Evolutionary conservation across 2,888 invertebrate genomes (phyloP).

Genomic region (Ophion costatus): DNA sequence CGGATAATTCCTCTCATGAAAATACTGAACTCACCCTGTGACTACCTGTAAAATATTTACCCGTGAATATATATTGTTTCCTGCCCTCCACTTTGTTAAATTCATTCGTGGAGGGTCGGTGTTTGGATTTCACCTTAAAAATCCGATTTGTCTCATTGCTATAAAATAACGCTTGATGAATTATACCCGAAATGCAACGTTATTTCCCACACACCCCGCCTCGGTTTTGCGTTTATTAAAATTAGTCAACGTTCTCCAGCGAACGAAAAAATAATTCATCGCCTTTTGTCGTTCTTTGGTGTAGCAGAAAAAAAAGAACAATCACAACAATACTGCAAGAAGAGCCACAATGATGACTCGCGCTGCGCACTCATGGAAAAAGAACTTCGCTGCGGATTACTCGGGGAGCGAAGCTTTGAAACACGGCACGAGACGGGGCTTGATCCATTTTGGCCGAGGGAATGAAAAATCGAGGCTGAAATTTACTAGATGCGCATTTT

Average conservation of each 20-base stretch:
- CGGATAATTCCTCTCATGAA: constrained; percentile 17
- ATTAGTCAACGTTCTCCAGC: constrained; percentile 12
- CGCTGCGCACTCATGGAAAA: too few species aligned
- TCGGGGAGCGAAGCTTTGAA: neutral
- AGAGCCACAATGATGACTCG: neutral
- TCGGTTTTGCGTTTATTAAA: neutral
- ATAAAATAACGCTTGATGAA: neutral
- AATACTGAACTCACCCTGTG: constrained; percentile 24
- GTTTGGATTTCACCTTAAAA: constrained; percentile 32
- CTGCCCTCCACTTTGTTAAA: constrained; percentile 41
- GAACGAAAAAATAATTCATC: neutral
- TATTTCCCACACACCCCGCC: neutral
- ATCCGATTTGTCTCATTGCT: constrained; percentile 30
- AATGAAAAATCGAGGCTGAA: constrained; percentile 33
- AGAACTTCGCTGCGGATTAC: neutral
- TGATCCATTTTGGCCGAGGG: neutral
- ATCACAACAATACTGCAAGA: neutral
- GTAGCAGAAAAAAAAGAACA: neutral
- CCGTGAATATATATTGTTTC: constrained; percentile 12
- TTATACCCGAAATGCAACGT: neutral
- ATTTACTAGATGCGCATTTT: constrained; percentile 30
- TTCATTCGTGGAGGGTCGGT: constrained; percentile 46
- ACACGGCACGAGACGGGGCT: neutral
- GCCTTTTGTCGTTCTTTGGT: neutral
- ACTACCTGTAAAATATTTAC: constrained; percentile 39